Evolutionary conservation across 2,113 vertebrate species (phyloP), one percentile per base, ranked within the genome.

Genomic region (Eptesicus fuscus): DNA sequence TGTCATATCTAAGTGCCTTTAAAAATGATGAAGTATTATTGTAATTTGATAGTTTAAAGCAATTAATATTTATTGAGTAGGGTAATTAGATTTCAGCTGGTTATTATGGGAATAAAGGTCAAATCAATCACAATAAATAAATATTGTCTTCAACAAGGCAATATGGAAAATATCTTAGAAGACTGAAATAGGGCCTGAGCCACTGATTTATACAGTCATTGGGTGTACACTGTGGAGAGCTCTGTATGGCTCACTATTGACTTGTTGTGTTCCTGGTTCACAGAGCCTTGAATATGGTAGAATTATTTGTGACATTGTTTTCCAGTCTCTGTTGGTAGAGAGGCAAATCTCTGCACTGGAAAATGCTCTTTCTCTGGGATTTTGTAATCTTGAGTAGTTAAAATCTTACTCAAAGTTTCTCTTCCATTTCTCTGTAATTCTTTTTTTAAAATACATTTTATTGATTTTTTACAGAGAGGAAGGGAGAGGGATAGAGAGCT

Each of bases 241-340:
- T 88, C 25, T 47, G 32, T 79, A 79, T 73, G 71, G 40, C 61
- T 4, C 1, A 63, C 42, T 71, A 5, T 37, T 70, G 35, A 63
- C 13, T 82, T 91, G 84, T 44, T 88, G 51, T 82, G 20, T 88
- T 91, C 44, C 83, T 87, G 16, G 1, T 53, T 16, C 11, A 82
- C 25, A 77, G 61, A 96, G 23, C 25, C 70, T 88, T 30, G 35
- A 83, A 78, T 70, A 32, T 51, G 25, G 40, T 53, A 67, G 73
- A 86, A 32, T 80, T 84, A 53, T n/a, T 79, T 76, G n/a, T 80
- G 73, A 79, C 73, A 76, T 51, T 92, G 40, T 94, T 89, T 94
- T 88, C 53, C 53, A 67, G n/a, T 94, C 35, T 59, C 32, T 92
- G 16, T 44, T 91, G 35, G 14, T 86, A 65, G 35, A 12, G 61